A percentile compares a stretch with the other conserved stretches of the same genome.
These are phyloP conservation scores for Pteronura brasiliensis DNA, from an alignment of 2,113 vertebrate species.

Conservation along the genomic window DNA sequence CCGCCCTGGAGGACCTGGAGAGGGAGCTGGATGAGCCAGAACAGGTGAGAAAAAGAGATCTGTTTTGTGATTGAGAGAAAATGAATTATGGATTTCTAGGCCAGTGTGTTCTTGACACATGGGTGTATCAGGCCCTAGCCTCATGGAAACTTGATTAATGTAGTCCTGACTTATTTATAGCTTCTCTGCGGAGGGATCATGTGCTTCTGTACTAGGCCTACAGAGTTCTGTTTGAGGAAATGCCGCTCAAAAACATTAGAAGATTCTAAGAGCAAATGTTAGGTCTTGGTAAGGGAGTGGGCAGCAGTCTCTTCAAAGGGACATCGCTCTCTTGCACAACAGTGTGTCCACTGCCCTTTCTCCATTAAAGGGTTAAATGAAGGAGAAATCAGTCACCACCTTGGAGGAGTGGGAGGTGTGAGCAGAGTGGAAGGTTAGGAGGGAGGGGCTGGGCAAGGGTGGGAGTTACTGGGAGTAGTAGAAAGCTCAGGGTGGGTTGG, in stretches of 20 bases:
- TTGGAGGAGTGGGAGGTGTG: background rate
- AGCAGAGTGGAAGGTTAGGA: background rate
- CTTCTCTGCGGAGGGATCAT: background rate
- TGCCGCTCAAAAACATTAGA: background rate
- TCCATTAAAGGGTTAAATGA: background rate
- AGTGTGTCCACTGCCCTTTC: background rate
- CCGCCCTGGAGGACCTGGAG: constrained; percentile 55
- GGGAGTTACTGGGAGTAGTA: background rate
- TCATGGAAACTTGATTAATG: background rate
- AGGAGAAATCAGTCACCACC: background rate
- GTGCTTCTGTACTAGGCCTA: background rate
- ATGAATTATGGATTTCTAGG: background rate
- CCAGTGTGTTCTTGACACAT: background rate
- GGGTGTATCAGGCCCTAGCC: background rate
- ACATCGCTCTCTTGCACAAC: background rate
- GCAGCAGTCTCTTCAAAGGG: background rate
- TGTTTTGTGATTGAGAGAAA: background rate
- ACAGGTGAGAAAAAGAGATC: background rate
- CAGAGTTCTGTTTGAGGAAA: background rate
- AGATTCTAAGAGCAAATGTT: background rate
- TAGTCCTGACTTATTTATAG: background rate
- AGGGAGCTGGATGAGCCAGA: constrained; percentile 45
- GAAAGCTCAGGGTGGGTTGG: background rate
- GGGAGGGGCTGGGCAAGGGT: background rate
- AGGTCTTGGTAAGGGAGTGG: background rate